Evolutionary conservation across 2,888 invertebrate species (phyloP).

Genomic region (Ceramica pisi): DNA sequence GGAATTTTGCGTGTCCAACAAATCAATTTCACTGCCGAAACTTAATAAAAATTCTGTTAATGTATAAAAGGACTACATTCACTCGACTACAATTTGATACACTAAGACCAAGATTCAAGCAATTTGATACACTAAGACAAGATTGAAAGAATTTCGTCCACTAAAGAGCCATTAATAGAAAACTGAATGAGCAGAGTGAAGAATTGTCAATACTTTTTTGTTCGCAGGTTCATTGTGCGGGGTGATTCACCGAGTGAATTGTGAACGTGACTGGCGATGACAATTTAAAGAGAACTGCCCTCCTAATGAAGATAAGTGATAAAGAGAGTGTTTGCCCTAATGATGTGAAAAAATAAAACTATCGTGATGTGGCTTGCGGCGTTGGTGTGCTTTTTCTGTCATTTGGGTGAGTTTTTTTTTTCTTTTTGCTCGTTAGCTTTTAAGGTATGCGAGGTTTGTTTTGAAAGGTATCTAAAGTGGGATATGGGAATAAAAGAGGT

Average conservation of each 20-base stretch:
- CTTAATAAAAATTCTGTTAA: not conserved
- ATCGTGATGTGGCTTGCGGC: slow-evolving; percentile 84
- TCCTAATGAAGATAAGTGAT: slow-evolving; percentile 69
- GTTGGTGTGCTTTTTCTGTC: slow-evolving; percentile 83
- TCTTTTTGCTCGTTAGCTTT: slow-evolving; percentile 41
- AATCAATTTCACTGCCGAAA: not conserved
- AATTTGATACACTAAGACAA: slow-evolving; percentile 11
- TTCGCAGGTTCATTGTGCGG: slow-evolving; percentile 58
- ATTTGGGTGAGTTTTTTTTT: slow-evolving; percentile 79
- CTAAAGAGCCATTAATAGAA: slow-evolving; percentile 22
- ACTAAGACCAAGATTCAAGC: not conserved
- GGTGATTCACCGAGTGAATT: slow-evolving; percentile 38
- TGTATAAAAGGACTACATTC: too few species aligned
- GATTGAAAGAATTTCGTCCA: slow-evolving; percentile 8
- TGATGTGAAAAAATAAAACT: slow-evolving; percentile 84
- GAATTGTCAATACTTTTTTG: slow-evolving; percentile 48
- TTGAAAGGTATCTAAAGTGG: slow-evolving; percentile 8
- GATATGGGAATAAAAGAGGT: not conserved
- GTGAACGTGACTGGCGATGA: slow-evolving; percentile 58
- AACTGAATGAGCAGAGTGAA: slow-evolving; percentile 15
- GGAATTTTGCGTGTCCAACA: too few species aligned
- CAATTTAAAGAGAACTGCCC: slow-evolving; percentile 57
- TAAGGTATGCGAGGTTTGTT: slow-evolving; percentile 16
- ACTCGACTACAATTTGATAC: too few species aligned
- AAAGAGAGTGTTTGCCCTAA: slow-evolving; percentile 72